phyloP scores from a whole-genome alignment of 1,140 invertebrate species.

The Agrypnia vestita region DNA sequence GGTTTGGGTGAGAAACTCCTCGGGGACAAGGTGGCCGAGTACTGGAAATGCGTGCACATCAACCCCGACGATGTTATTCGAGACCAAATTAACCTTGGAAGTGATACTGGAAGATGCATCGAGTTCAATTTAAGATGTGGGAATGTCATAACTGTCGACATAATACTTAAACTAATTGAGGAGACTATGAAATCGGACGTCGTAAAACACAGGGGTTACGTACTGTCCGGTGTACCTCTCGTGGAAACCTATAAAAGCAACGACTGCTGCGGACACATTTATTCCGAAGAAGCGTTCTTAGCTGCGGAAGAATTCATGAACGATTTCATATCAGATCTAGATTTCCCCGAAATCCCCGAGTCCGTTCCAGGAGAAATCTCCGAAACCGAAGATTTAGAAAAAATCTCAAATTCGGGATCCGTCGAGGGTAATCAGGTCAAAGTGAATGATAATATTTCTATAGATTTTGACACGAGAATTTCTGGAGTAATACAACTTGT shows the following conservation, averaged over 20 bases:
- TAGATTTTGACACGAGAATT: slow-evolving; percentile 17
- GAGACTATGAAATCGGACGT: slow-evolving; percentile 69
- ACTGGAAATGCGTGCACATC: slow-evolving; percentile 74
- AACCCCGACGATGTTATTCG: slow-evolving; percentile 72
- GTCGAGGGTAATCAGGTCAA: not conserved
- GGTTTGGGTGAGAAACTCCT: slow-evolving; percentile 70
- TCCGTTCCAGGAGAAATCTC: not conserved
- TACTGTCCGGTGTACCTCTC: slow-evolving; percentile 75
- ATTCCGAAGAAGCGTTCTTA: slow-evolving; percentile 70
- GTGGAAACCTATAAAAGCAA: slow-evolving; percentile 63
- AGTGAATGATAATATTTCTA: not conserved
- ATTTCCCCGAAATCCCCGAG: not conserved
- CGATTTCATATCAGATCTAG: slow-evolving; percentile 4
- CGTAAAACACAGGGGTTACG: slow-evolving; percentile 74
- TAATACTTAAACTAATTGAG: slow-evolving; percentile 70
- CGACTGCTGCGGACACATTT: slow-evolving; percentile 55
- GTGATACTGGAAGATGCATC: slow-evolving; percentile 70
- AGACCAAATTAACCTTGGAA: slow-evolving; percentile 72
- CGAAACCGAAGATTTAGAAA: not conserved
- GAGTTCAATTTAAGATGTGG: slow-evolving; percentile 73
- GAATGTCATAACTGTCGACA: slow-evolving; percentile 68
- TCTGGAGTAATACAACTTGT: slow-evolving; percentile 54
- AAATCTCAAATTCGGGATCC: not conserved
- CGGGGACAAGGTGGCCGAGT: slow-evolving; percentile 72
- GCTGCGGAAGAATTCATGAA: slow-evolving; percentile 66